These are phyloP conservation scores for Willowsia nigromaculata DNA, from an alignment of 2,888 invertebrate species.

Conservation along the genomic window DNA sequence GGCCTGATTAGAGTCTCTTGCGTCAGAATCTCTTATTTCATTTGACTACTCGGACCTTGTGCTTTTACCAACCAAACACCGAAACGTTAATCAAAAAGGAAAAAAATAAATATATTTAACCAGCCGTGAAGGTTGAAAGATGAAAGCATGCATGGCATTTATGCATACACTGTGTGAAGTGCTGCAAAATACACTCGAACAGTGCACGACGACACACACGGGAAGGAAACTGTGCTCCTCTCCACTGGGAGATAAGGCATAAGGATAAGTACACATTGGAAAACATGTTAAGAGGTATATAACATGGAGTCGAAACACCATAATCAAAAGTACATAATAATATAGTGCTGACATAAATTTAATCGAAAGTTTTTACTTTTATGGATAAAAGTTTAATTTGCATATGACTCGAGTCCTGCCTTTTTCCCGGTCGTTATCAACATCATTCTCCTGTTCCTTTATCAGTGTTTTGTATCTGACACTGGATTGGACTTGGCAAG, in stretches of 20 bases:
- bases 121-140: not conserved
- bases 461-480: slow-evolving; percentile 54
- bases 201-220: not conserved
- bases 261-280: slow-evolving; percentile 33
- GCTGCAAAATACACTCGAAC: not conserved
- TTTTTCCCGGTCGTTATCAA: slow-evolving; percentile 40
- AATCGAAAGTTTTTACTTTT: slow-evolving; percentile 5
- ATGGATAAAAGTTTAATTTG: not conserved
- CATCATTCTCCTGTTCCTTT: not conserved
- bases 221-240: slow-evolving; percentile 22
- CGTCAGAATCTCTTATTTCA: not conserved
- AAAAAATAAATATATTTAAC: not conserved
- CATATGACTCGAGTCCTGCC: not conserved
- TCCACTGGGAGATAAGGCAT: not conserved
- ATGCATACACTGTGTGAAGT: not conserved
- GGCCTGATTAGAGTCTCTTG: no score
- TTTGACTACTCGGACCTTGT: not conserved
- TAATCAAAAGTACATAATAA: not conserved
- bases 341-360: slow-evolving; percentile 30
- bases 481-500: slow-evolving; percentile 48
- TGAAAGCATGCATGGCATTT: not conserved
- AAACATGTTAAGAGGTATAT: slow-evolving; percentile 6
- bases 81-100: not conserved
- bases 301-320: slow-evolving; percentile 3
- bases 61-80: not conserved